These are phyloP conservation scores for Poecilobothrus nobilitatus DNA, from an alignment of 2,888 invertebrate species.

Conservation along the genomic window DNA sequence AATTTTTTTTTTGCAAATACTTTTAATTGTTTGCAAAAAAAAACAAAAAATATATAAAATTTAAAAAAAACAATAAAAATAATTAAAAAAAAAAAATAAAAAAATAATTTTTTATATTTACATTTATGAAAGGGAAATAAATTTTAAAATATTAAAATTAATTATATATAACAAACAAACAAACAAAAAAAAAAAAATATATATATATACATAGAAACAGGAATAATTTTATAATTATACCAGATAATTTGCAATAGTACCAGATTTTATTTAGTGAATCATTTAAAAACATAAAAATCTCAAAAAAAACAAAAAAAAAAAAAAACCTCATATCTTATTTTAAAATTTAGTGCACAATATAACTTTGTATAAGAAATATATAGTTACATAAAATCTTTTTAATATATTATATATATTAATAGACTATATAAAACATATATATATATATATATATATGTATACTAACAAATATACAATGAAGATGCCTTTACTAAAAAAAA, in stretches of 20 bases:
- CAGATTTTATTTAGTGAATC: background rate
- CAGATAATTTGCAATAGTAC: conserved; percentile 37
- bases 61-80: conserved; percentile 25
- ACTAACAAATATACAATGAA: too few relatives aligned
- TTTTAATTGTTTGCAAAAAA: conserved; percentile 29
- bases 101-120: conserved; percentile 10
- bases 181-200: conserved; percentile 10
- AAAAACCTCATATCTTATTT: background rate
- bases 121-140: conserved; percentile 19
- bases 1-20: conserved; percentile 32
- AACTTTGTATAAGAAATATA: too few relatives aligned
- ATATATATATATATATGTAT: too few relatives aligned
- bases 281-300: background rate
- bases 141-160: conserved; percentile 25
- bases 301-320: background rate
- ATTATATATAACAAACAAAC: background rate
- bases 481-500: too few relatives aligned
- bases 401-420: background rate
- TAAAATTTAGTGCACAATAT: background rate
- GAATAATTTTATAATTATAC: conserved; percentile 20
- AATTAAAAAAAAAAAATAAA: conserved; percentile 10
- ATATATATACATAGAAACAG: conserved; percentile 2
- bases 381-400: background rate
- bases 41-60: conserved; percentile 23
- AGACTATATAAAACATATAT: background rate